Evolutionary conservation across 2,888 invertebrate genomes (phyloP), one percentile per base, ranked within the genome.

Genomic region (Lycophotia porphyrea): DNA sequence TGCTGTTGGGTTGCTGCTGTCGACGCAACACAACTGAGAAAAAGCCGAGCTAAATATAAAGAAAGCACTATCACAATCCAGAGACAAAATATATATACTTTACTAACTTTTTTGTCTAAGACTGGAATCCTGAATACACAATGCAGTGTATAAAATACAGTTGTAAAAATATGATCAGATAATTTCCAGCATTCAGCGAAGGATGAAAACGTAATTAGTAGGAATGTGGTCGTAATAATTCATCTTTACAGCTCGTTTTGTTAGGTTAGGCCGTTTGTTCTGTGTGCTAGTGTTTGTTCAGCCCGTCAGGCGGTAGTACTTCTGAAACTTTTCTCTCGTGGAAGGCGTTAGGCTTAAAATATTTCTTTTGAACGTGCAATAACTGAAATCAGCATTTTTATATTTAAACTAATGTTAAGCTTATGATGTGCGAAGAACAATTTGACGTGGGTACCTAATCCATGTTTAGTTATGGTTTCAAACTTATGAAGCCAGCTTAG

Each of bases 211-310:
- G 44, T 66, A 47, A 77, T 60, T 34, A 68, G 58, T 52, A 39
- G 47, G 36, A 82, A 76, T 69, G 64, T 69, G 70, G 44, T 66
- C 31, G 52, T 42, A 31, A 76, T 69, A 69, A 69, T 77, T 82
- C 9, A 77, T 69, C 31, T 69, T 52, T 11, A 18, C 15, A 7
- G n/a, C 27, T 49, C n/a, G 31, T 39, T 13, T 34, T 77, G 39
- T 76, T 67, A 36, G 34, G 8, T 15, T 36, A 49, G 27, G 61
- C 27, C 47, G 47, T 63, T 42, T 67, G 61, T 81, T 75, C 27
- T 47, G 47, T 36, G 24, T 13, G 15, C 61, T 42, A 21, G 66
- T 61, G 47, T 81, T 44, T 27, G 31, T 44, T 44, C 44, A 8
- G 21, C 11, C 0, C 24, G 65, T 31, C 36, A 24, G 4, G 24